Base-by-base conservation (phyloP, 2,797 vertebrate species). In the Thaleichthys pacificus region DNA sequence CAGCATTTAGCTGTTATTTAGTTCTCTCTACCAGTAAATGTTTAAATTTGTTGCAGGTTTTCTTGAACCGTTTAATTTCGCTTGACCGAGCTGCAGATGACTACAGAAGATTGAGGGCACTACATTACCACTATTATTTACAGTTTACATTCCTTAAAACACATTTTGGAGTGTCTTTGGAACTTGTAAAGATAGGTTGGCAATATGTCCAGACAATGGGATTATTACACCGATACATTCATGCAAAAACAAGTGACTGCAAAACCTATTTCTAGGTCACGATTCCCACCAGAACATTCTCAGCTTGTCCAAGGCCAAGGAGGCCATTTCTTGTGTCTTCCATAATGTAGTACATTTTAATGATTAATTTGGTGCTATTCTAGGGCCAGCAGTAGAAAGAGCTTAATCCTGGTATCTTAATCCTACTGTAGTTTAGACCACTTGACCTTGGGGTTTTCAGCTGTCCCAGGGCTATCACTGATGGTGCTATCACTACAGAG, bases 31-130 rank as follows among this genome's bases (percentile, higher is more conserved):
- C 87, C 87, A 84, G 86, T 91, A 92, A 93, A 90, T 89, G 91
- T 89, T 92, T 89, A 90, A 90, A 91, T 90, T 75, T 89, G 88
- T 86, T 90, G 80, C 85, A 74, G 81, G 85, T 89, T 91, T 86
- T 84, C 89, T 90, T 87, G 82, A 73, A 89, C 78, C 70, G 69
- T 87, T 83, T 90, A 84, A 81, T 85, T 68, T 47, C 84, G 87
- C 84, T 84, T 75, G 70, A 81, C 75, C 72, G 66, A 75, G 82
- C 87, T 84, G 84, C 87, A 87, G 90, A 91, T 91, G 79, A 81
- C 79, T 71, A 73, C 4, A 56, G 51, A 14, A 86, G 85, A 91
- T 93, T 91, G 84, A 78, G 83, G 57, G 76, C 85, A 87, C 79
- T 82, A 47, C 42, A 47, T 47, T 14, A 12, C 42, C 42, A 47